Evolutionary conservation across 2,797 vertebrate species (phyloP), one percentile per base, ranked within the genome.

Genomic region (Chloroceryle inda): DNA sequence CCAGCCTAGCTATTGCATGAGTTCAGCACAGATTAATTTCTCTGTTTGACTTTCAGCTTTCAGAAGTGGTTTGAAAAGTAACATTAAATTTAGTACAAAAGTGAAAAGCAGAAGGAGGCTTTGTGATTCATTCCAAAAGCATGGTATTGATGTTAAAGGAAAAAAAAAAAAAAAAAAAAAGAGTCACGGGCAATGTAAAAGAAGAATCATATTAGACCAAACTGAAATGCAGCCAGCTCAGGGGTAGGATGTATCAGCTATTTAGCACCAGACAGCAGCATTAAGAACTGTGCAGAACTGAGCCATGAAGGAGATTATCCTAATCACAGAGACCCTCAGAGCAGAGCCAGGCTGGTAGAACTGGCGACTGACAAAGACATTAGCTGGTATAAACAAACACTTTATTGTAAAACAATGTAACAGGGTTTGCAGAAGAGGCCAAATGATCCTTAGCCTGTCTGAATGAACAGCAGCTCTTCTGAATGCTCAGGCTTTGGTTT

Each of bases 111-210:
- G 68, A 71, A 73, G 29, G 29, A 80, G 63, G n/a, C 44, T 89
- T 88, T 73, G 18, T 88, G 66, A 69, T 91, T 94, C 69, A 84
- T 84, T 81, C 56, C n/a, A 37, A 37, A 66, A 89, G 62, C n/a
- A 45, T 18, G 15, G 33, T 67, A 69, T 78, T 77, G 76, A 64
- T 73, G 59, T 76, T 76, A 64, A 87, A 64, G 35, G 55, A 50
- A 23, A 19, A 55, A 45, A 45, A 24, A 55, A 18, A 40, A 40
- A 40, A 40, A 40, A 38, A 38, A 38, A 38, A 13, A 53, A 64
- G 9, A 38, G n/a, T 66, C 35, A 52, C 3, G 2, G 52, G 52
- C 42, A 71, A 62, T 13, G 10, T 47, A n/a, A 80, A 53, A 64
- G 11, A 23, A 78, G 58, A 71, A 81, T 45, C 33, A 3, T 33